Percentiles rank a stretch among this genome's conserved stretches.
Evolutionary conservation across 2,113 vertebrate genomes (phyloP).

Genomic region (Picathartes gymnocephalus): DNA sequence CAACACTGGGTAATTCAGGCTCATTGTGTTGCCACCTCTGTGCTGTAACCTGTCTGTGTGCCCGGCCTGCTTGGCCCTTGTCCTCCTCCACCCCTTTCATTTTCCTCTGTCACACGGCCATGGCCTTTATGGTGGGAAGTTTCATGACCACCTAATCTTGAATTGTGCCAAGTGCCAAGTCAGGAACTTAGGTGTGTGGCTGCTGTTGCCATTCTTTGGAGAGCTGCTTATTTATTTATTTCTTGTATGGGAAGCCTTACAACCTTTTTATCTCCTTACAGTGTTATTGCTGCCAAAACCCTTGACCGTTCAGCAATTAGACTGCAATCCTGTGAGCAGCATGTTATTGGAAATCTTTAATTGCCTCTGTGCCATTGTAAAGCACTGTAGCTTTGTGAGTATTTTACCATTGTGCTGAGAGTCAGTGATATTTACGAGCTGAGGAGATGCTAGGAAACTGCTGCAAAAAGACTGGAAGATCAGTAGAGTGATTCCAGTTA

Average conservation of each 20-base stretch:
- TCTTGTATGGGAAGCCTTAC: background rate
- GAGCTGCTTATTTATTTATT: conserved; percentile 15
- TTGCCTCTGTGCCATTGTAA: background rate
- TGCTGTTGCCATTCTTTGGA: background rate
- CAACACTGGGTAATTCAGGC: background rate
- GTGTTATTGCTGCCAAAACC: background rate
- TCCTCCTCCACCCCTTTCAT: background rate
- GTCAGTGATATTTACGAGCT: background rate
- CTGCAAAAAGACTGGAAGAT: background rate
- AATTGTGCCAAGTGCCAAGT: background rate
- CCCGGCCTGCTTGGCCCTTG: background rate
- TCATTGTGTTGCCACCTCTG: background rate
- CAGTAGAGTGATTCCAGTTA: background rate
- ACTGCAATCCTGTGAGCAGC: background rate
- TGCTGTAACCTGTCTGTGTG: background rate
- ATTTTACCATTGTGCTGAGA: background rate
- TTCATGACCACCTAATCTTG: background rate
- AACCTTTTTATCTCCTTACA: background rate
- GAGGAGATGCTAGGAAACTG: background rate
- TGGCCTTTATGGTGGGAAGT: background rate
- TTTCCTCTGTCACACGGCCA: background rate
- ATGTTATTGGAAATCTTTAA: conserved; percentile 28
- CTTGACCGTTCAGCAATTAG: background rate
- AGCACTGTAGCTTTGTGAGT: background rate
- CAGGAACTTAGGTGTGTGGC: background rate